Conservation (phyloP, 2,888 invertebrate species). For the Chirona hameri region DNA sequence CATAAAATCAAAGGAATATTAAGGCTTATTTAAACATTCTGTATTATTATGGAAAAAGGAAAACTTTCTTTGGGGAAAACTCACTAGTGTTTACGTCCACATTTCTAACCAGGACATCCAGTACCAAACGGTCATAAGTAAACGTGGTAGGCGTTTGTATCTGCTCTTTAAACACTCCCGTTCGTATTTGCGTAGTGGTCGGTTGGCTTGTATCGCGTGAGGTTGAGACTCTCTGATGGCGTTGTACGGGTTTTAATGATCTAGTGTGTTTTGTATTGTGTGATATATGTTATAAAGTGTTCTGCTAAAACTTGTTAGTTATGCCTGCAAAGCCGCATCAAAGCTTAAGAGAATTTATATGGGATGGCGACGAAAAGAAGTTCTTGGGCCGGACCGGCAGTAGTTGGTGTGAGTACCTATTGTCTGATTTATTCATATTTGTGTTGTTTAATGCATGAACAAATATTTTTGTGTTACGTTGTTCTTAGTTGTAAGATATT, state of each 20-base stretch:
- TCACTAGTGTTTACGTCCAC: no score
- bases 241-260: no score
- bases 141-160: neutral
- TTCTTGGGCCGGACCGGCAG: neutral
- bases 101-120: no score
- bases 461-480: neutral
- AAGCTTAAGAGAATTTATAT: neutral
- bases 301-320: neutral
- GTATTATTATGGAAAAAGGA: no score
- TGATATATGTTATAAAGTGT: conserved; percentile 1
- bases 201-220: neutral
- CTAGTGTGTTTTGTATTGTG: neutral
- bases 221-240: neutral
- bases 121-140: neutral
- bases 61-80: no score
- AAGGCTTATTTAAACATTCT: no score
- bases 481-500: no score
- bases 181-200: neutral
- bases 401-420: conserved; percentile 10
- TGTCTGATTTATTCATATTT: neutral
- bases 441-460: neutral
- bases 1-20: no score
- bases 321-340: neutral
- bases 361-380: conserved; percentile 2
- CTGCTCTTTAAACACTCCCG: neutral